Evolutionary conservation across 2,888 invertebrate species (phyloP), one percentile per base, ranked within the genome.

Genomic region (Cybosia mesomella): DNA sequence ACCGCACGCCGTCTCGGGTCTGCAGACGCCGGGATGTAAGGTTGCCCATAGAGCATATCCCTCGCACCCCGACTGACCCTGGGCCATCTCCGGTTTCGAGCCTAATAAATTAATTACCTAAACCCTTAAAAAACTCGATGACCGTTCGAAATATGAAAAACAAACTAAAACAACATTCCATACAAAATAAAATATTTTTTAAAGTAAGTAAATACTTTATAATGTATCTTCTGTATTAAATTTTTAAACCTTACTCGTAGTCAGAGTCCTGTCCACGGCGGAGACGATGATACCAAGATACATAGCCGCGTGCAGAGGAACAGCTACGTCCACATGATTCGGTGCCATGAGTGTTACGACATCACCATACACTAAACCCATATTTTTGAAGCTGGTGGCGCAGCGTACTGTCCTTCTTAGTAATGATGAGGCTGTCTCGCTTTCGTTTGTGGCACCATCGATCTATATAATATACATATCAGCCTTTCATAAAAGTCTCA

Each of bases 241-340:
- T n/a, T n/a, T n/a, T 49, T 58, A 34, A 58, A 39, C 39, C 60
- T 82, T 76, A 92, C 93, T 78, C 57, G 82, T 80, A 7, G 82
- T 85, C 70, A 91, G 76, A 28, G 85, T 88, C 67, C 88, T 85
- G 66, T 92, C 92, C 0, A 92, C 82, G 2, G 88, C 87, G 13
- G 90, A 87, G 2, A 90, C 82, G 4, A 83, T 81, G 0, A 91
- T 85, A 0, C 95, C 95, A 7, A 95, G 82, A 73, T 92, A 95
- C 11, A 95, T 77, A 0, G 93, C 90, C 1, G 95, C 95, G 60
- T 95, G 91, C 61, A 94, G 88, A 0, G 95, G 95, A 58, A 95
- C 88, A 9, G 88, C 81, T 22, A 92, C 74, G 68, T 95, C 91
- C n/a, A 95, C 72, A 66, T 93, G 92, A 74, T 93, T 95, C 0